Base-by-base conservation (phyloP, 2,113 vertebrate species). In the Potamarius usumacintae region DNA sequence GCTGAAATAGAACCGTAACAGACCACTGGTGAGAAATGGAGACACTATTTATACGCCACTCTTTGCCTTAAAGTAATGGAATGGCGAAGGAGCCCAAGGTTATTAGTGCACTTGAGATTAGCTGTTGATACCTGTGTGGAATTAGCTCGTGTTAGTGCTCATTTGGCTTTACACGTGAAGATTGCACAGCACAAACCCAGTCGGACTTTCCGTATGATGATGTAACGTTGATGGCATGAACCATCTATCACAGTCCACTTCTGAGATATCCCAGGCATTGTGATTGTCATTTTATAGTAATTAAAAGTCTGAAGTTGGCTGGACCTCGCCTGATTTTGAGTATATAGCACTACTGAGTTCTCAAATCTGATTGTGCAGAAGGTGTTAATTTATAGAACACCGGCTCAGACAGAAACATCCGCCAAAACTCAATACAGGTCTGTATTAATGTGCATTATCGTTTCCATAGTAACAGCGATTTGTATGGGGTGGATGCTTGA, bases 21-120 rank as follows among this genome's bases (percentile, higher is more conserved):
- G 92, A 92, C 92, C 93, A 91, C 90, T 89, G 90, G 87, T 93
- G 92, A 95, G 94, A 93, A 94, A 94, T 94, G 92, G 92, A 90
- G 87, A 90, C 93, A 90, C 87, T 95, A 94, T 96, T 95, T 91
- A 90, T 79, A 89, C 91, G 92, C 88, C 57, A 86, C 90, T 83
- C 89, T 72, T 88, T 92, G 93, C 91, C 91, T 93, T 95, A 94
- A 93, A 92, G 83, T 89, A 91, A 91, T 90, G 92, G 93, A 94
- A 93, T 92, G 94, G 92, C 93, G 94, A 93, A 93, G 91, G 91
- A 92, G 92, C 94, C 93, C 94, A 94, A 93, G 94, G 94, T 96
- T 96, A 94, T 96, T 95, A 94, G 95, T 90, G 91, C 89, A 85
- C 90, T 93, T 83, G 91, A 92, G 93, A 93, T 94, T 90, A 92